These are phyloP conservation scores for Euborellia annulipes DNA, from an alignment of 1,140 invertebrate genomes.

Conservation along the genomic window DNA sequence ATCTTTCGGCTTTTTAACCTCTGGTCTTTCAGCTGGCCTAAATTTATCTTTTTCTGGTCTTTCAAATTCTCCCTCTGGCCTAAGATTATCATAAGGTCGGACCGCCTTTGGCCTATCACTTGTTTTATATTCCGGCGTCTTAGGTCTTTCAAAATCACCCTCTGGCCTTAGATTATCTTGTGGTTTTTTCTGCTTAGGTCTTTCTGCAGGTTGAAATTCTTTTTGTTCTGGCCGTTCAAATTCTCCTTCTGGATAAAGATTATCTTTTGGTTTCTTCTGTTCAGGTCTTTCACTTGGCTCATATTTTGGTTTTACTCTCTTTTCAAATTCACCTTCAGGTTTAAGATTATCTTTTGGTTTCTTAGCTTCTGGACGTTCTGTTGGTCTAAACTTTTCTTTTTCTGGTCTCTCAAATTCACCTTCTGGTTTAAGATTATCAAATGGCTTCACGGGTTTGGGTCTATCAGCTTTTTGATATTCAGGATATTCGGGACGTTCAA, in stretches of 20 bases:
- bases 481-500: slow-evolving; percentile 28
- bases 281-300: slow-evolving; percentile 31
- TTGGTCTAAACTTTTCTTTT: slow-evolving; percentile 26
- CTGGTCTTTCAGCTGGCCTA: slow-evolving; percentile 27
- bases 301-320: slow-evolving; percentile 22
- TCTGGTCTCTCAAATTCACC: slow-evolving; percentile 35
- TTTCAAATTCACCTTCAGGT: slow-evolving; percentile 40
- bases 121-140: slow-evolving; percentile 21
- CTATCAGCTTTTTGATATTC: slow-evolving; percentile 22
- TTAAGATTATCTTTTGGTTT: slow-evolving; percentile 36
- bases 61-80: slow-evolving; percentile 30
- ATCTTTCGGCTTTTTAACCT: slow-evolving; percentile 30
- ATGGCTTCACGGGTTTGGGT: slow-evolving; percentile 26
- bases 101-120: slow-evolving; percentile 20
- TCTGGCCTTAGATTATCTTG: slow-evolving; percentile 36
- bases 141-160: slow-evolving; percentile 29
- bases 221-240: slow-evolving; percentile 26
- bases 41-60: slow-evolving; percentile 30
- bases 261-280: slow-evolving; percentile 26
- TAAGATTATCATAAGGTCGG: slow-evolving; percentile 28
- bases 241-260: slow-evolving; percentile 26
- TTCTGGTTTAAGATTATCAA: slow-evolving; percentile 45
- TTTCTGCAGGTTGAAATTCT: slow-evolving; percentile 20
- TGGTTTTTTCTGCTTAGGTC: slow-evolving; percentile 27
- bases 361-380: slow-evolving; percentile 28